Evolutionary conservation across 2,888 invertebrate species (phyloP), one percentile per base, ranked within the genome.

Genomic region (Clusia tigrina): DNA sequence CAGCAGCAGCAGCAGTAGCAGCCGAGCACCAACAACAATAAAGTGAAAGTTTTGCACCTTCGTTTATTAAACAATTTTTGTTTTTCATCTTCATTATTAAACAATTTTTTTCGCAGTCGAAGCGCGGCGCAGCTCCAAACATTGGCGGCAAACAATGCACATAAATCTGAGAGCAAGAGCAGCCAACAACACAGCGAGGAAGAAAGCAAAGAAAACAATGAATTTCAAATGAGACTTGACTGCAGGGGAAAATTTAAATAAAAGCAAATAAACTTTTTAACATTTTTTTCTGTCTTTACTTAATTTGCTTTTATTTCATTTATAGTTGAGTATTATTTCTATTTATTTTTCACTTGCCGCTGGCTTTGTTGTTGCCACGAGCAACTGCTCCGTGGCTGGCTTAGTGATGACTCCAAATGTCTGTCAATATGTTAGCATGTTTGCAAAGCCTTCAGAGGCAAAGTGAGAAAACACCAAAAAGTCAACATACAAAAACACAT

Each of bases 11-110:
- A 12, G 32, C 32, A 32, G 32, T 12, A 6, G n/a, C 42, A n/a
- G 42, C 42, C n/a, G n/a, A 6, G 12, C n/a, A 15, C 9, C 18
- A 58, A 51, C 22, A 64, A 64, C 24, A 59, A 57, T 71, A 67
- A 72, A 78, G 77, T 77, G 78, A 77, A 77, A 77, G 78, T 77
- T 77, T 78, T 77, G 76, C 76, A 77, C 71, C 77, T 71, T 64
- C 62, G 63, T 62, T 42, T 32, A 9, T 32, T n/a, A 20, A 20
- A 6, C 15, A 48, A 20, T 48, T 48, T 48, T 48, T 22, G 20
- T 22, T 48, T 48, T 48, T 48, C 2, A 3, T 5, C n/a, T 32
- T 42, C 3, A 15, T 42, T 6, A 6, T 15, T 20, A 3, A 48
- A 48, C 15, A 9, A 15, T 6, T 42, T 15, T 42, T n/a, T 42